Evolutionary conservation across 2,888 invertebrate species (phyloP), one percentile per base, ranked within the genome.

Genomic region (Blera fallax): DNA sequence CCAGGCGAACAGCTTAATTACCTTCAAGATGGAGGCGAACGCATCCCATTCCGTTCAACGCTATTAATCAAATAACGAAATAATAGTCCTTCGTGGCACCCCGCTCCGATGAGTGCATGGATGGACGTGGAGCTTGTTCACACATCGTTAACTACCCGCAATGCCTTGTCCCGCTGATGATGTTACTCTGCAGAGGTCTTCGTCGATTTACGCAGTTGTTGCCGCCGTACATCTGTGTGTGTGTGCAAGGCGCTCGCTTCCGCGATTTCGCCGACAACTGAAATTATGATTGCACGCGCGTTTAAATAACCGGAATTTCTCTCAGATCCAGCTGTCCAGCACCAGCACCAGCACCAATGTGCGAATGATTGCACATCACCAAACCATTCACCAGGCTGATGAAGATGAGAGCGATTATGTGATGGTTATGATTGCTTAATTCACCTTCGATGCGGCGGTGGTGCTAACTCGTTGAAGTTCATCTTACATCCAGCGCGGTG

Each of bases 381-480:
- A 69, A 79, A 37, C 37, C 83, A 45, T 69, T 43, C 24, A 2
- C 29, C 50, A 3, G 11, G 6, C 18, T 62, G 72, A 82, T 77
- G 64, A 72, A 77, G 83, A 78, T 40, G 67, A 73, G 73, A 50
- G 48, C 16, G 73, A 78, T 74, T 69, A 84, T 80, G 84, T 74
- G 80, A 70, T 69, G 74, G 69, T 62, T 80, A 84, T 84, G 84
- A 84, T 84, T 74, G 84, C 84, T 84, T 76, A 84, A 84, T 84
- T 82, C 82, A 27, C 27, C 60, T 18, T 11, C 29, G 32, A n/a
- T 48, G 45, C 60, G 34, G 37, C 18, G 60, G 37, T 62, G 73
- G 62, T 73, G 52, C 52, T 64, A 74, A 74, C 52, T 64, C 54
- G 74, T 34, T 74, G 52, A 62, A 62, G 62, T 62, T 56, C 34